Percentiles rank a stretch among this genome's conserved stretches.
These are phyloP conservation scores for Stegophylla sp. DNA, from an alignment of 2,888 invertebrate genomes.

Conservation along the genomic window DNA sequence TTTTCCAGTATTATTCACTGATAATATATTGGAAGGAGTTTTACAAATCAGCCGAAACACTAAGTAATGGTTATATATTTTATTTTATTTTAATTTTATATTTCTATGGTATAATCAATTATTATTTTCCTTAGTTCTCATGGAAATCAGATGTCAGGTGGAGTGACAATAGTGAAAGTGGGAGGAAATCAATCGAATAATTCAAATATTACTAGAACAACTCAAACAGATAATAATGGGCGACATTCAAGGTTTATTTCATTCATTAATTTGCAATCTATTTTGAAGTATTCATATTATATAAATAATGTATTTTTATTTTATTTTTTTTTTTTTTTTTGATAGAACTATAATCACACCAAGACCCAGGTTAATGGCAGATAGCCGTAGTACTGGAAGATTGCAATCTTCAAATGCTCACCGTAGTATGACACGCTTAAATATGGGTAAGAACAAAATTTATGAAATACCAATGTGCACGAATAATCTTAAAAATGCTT, in stretches of 20 bases:
- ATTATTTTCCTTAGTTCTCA: constrained; percentile 66
- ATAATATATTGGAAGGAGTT: constrained; percentile 78
- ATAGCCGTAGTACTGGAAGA: constrained; percentile 78
- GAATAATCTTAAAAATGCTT: no score
- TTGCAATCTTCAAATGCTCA: constrained; percentile 76
- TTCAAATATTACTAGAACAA: constrained; percentile 52
- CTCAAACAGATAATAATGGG: constrained; percentile 44
- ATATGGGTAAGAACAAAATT: constrained; percentile 67
- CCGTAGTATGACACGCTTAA: constrained; percentile 80
- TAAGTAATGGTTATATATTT: constrained; percentile 57
- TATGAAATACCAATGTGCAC: no score
- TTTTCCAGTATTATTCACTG: constrained; percentile 81
- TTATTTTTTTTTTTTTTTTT: not conserved
- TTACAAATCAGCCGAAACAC: constrained; percentile 68
- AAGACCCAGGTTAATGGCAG: constrained; percentile 64
- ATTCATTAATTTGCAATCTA: not conserved
- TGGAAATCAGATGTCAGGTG: constrained; percentile 75
- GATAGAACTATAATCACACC: constrained; percentile 62
- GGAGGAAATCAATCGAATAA: constrained; percentile 51
- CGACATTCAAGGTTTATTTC: constrained; percentile 38
- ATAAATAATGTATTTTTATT: not conserved
- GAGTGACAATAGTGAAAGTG: constrained; percentile 81
- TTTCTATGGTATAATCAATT: not conserved
- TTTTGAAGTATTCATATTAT: constrained; percentile 13
- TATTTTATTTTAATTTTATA: constrained; percentile 13